A percentile compares a stretch with the other conserved stretches of the same genome.
These are phyloP conservation scores for Monoplex corrugatus DNA, from an alignment of 2,888 invertebrate species.

Conservation along the genomic window DNA sequence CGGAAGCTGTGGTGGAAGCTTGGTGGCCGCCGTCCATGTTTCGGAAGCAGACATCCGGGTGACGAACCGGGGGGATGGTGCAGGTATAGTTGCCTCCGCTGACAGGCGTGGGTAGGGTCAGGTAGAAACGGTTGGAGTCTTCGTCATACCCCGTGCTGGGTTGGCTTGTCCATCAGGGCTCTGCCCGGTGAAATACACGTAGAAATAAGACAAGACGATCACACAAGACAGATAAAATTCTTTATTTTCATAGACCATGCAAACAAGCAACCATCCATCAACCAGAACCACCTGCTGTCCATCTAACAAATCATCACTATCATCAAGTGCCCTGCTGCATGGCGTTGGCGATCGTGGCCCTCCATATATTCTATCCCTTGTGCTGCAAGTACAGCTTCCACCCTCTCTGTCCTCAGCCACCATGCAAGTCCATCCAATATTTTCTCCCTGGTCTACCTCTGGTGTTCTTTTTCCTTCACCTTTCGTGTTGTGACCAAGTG, in stretches of 20 bases:
- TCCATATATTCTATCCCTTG: background rate
- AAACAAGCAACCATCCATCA: background rate
- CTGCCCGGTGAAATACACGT: background rate
- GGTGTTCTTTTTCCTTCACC: too few species aligned
- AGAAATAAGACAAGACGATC: too few species aligned
- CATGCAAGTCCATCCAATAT: too few species aligned
- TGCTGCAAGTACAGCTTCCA: too few species aligned
- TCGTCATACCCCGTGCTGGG: background rate
- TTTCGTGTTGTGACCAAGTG: too few species aligned
- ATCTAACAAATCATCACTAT: too few species aligned
- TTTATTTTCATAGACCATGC: too few species aligned
- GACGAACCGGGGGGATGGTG: background rate
- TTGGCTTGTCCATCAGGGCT: background rate
- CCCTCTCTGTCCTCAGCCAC: too few species aligned
- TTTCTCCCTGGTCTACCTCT: too few species aligned
- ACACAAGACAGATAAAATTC: too few species aligned
- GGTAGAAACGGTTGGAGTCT: background rate
- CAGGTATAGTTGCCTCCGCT: constrained; percentile 5
- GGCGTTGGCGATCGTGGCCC: background rate
- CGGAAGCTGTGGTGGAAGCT: background rate
- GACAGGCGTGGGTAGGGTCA: background rate
- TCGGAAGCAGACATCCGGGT: background rate
- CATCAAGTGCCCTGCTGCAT: too few species aligned
- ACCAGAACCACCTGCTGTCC: too few species aligned
- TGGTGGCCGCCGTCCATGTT: background rate